Conservation (phyloP, 2,888 invertebrate species). For the Koerneria pararmatus region DNA sequence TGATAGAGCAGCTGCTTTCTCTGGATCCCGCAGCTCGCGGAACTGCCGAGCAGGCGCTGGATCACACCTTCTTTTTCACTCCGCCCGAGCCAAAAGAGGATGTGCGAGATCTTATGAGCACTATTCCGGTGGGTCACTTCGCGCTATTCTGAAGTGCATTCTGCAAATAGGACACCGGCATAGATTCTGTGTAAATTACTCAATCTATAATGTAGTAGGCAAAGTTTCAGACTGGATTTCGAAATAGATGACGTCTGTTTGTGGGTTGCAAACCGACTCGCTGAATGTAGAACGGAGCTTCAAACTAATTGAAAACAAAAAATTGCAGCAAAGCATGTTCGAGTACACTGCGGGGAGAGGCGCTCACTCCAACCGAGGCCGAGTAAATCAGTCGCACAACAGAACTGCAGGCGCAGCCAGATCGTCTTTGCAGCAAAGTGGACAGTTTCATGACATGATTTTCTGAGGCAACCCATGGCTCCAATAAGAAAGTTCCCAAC, state of each 20-base stretch:
- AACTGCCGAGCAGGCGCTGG: slow-evolving; percentile 76
- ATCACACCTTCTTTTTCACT: slow-evolving; percentile 97
- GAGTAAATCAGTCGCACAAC: slow-evolving; percentile 8
- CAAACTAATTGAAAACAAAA: too few species aligned
- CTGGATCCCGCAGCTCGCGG: slow-evolving; percentile 83
- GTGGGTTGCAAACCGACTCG: too few species aligned
- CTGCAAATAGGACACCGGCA: too few species aligned
- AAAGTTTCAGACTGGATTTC: too few species aligned
- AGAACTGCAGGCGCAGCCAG: too few species aligned
- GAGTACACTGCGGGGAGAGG: slow-evolving; percentile 56
- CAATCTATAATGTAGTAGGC: too few species aligned
- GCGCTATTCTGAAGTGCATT: too few species aligned
- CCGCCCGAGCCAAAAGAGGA: slow-evolving; percentile 80
- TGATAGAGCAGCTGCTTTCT: slow-evolving; percentile 83
- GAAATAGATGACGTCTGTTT: too few species aligned
- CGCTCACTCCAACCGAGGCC: slow-evolving; percentile 45
- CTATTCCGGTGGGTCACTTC: slow-evolving; percentile 30
- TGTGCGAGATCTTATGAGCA: slow-evolving; percentile 53
- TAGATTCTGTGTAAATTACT: too few species aligned
- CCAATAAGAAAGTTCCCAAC: too few species aligned
- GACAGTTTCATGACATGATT: slow-evolving; percentile 39
- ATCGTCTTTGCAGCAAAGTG: too few species aligned
- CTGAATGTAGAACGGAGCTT: too few species aligned
- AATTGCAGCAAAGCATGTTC: slow-evolving; percentile 41
- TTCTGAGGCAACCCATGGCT: slow-evolving; percentile 26